Base-by-base conservation (phyloP, 2,113 vertebrate genomes). In the Chrysemys picta region DNA sequence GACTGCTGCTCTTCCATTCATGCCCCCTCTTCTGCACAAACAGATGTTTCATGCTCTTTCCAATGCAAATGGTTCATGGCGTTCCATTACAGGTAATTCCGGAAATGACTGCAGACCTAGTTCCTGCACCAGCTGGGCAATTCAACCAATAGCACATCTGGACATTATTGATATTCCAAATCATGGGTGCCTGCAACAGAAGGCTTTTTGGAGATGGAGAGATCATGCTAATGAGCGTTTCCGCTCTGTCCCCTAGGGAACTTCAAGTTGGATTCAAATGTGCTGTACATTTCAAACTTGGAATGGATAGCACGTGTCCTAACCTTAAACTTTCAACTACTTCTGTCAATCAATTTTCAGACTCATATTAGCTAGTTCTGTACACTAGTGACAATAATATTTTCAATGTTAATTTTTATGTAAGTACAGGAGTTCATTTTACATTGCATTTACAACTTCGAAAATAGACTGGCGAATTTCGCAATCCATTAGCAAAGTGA, bases 391-490 rank as follows among this genome's bases (percentile, higher is more conserved):
- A 25, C 53, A 75, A 31, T 12, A 84, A 89, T 81, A 76, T 24
- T 91, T 92, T 54, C 82, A 53, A 16, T n/a, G 72, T 24, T 1
- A n/a, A 96, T 94, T 88, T 54, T n/a, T 90, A 78, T 24, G 42
- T 38, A 72, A 45, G 62, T 35, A 57, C 1, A 56, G 29, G 35
- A 65, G 78, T 79, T 91, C 83, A 93, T 91, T 92, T 92, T 85
- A 85, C 52, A 52, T 65, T 75, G 19, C 47, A 80, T 8, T 35
- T 56, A 81, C 45, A 54, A 87, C 0, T 1, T 78, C 75, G 91
- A 27, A 25, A n/a, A 56, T 25, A 75, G 42, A 79, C 22, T 11
- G 25, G 21, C n/a, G 45, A 87, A n/a, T n/a, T 47, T n/a, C 31
- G 49, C 42, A 12, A 24, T 45, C 29, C 56, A 27, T 25, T 27